Base-by-base conservation (phyloP, 2,797 vertebrate genomes). In the Sphaeramia orbicularis region DNA sequence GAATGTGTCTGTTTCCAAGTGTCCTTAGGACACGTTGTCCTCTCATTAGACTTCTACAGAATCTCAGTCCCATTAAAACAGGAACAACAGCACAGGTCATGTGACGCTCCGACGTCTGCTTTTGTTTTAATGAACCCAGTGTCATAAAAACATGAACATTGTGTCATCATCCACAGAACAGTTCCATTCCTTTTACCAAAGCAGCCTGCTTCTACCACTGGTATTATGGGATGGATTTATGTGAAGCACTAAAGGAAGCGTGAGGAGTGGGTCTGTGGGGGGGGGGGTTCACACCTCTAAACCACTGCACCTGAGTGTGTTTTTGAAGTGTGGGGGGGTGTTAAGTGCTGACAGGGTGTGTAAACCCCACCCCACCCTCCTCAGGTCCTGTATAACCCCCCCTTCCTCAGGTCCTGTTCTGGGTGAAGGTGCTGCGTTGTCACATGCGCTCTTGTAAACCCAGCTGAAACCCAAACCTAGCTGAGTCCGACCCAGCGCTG, bases 281-380 rank as follows among this genome's bases (percentile, higher is more conserved):
- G n/a, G n/a, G 60, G 49, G 61, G 61, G 64, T 45, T 2, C 45
- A 72, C 76, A 74, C 83, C 76, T 78, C 48, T 3, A 45, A 60
- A 56, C 69, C 58, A 43, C 65, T 5, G n/a, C 78, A 65, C 36
- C 71, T 73, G 69, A 62, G 78, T 62, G 77, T 75, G 78, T 78
- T 71, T 89, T 83, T 88, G 79, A 85, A 85, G 77, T 54, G 56
- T 56, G 48, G 52, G 27, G 44, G 66, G 80, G 62, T 82, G 82
- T 87, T 83, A 87, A 89, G 76, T 80, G 77, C 79, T 84, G 82
- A 74, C 87, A 76, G 72, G 41, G 60, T 30, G n/a, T 61, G 60
- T 57, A 59, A 86, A 73, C n/a, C n/a, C n/a, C n/a, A 87, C 69
- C 70, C 75, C 27, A 24, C 24, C 24, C 52, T 80, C 67, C 78